Base-by-base conservation (phyloP, 2,888 invertebrate species). In the Lymantria dispar region DNA sequence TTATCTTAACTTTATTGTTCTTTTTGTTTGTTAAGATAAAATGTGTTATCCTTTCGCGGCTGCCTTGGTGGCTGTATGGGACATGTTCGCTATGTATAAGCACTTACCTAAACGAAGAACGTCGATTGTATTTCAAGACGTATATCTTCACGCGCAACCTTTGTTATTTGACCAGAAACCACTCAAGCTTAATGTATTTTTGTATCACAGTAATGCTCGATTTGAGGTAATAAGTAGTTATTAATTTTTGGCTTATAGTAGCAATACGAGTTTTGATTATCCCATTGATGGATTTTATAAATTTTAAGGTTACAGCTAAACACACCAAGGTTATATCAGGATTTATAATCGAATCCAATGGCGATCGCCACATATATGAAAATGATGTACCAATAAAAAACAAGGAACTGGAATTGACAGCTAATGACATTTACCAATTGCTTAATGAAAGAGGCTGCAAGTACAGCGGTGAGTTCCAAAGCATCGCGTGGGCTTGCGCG, bases 31-130 rank as follows among this genome's bases (percentile, higher is more conserved):
- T 64, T 7, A 55, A 88, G 95, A 93, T 0, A 90, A 95, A 49
- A 94, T 92, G 46, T 73, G 95, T 3, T 93, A 94, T 54, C 97
- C 97, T 3, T 96, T 96, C 8, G 95, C 96, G 0, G 95, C 94
- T 33, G 94, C 95, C 62, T 81, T 97, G 60, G 78, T 87, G 14
- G 78, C 94, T 9, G 94, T 93, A 0, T 96, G 96, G 96, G 94
- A 95, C 68, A 94, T 94, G 0, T 73, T 95, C 9, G 93, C 94
- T 0, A 85, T 94, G 71, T 85, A 93, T 68, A 9, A 64, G 45
- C 93, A 92, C 0, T 83, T 91, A 7, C 76, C 92, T 3, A 93
- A 88, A 61, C 92, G 93, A 51, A 88, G 95, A 58, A 77, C 95
- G 14, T 92, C 95, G 0, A 94, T 97, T 1, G 90, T 94, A 12